Evolutionary conservation across 2,888 invertebrate species (phyloP), one percentile per base, ranked within the genome.

Genomic region (Scaptomyza parva): DNA sequence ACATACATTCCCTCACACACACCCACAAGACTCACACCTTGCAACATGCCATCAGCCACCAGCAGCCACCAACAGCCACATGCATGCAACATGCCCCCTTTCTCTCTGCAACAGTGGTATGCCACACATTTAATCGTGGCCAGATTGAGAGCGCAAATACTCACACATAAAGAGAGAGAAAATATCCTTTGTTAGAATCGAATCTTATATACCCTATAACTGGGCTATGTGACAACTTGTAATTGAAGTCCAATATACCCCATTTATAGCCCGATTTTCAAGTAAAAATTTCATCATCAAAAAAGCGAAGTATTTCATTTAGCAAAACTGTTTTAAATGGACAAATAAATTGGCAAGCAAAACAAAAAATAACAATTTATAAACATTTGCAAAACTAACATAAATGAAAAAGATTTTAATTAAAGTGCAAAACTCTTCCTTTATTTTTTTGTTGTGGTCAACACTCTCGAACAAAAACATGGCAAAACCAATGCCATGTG

Each of bases 41-140:
- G 30, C 28, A 4, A 7, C 26, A 26, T 2, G 30, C 30, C 8
- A 11, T n/a, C n/a, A n/a, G n/a, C n/a, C n/a, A n/a, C n/a, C n/a
- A n/a, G n/a, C n/a, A n/a, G 30, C 3, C 30, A 33, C 22, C 5
- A 2, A 22, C 22, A 22, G 3, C n/a, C n/a, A 4, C 12, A n/a
- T 33, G n/a, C 7, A 33, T n/a, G n/a, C 41, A 22, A 12, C n/a
- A 22, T 4, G 22, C 4, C 41, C 7, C 8, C 2, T 0, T n/a
- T n/a, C n/a, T 12, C 5, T 12, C 43, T 11, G 2, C 12, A 33
- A n/a, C 60, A 39, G 28, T 48, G 69, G 55, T 35, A 48, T 61
- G 39, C 55, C 52, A 61, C 55, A 48, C 30, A 48, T 57, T 68
- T 69, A 61, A 61, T 60, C 68, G 48, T 26, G 51, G 22, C 67